phyloP scores from a whole-genome alignment of 2,888 invertebrate genomes.

The Apodemia zela region DNA sequence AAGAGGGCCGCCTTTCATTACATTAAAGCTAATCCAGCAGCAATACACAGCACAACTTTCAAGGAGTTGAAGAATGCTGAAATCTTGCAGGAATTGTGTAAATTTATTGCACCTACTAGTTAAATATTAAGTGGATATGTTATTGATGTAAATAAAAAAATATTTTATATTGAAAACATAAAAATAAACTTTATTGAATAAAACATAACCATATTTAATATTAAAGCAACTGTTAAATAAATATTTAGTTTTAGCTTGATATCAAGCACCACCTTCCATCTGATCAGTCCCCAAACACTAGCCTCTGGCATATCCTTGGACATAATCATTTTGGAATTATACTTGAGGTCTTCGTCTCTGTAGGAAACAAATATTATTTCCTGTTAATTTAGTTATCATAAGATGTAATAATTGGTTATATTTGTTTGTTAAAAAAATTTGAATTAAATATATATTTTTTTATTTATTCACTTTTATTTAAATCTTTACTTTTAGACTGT shows the following conservation, averaged over 20 bases:
- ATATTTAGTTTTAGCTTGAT: constrained; percentile 44
- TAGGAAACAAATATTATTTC: constrained; percentile 60
- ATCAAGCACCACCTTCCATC: constrained; percentile 27
- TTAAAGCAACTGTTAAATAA: constrained; percentile 51
- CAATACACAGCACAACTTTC: constrained; percentile 47
- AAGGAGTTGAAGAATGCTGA: constrained; percentile 54
- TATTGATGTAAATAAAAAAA: constrained; percentile 29
- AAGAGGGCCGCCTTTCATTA: constrained; percentile 55
- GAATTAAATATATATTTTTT: too few species aligned
- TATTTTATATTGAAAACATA: constrained; percentile 65
- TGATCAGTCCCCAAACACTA: constrained; percentile 25
- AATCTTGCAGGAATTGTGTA: constrained; percentile 55
- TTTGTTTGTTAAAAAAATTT: too few species aligned
- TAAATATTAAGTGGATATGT: constrained; percentile 17
- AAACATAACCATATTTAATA: constrained; percentile 53
- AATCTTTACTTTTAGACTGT: not conserved
- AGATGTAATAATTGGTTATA: too few species aligned
- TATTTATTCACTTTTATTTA: too few species aligned
- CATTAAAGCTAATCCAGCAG: constrained; percentile 52
- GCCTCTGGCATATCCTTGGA: constrained; percentile 31
- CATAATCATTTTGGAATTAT: constrained; percentile 73
- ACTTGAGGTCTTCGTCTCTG: constrained; percentile 75
- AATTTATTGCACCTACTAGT: constrained; percentile 41
- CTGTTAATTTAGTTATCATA: constrained; percentile 20
- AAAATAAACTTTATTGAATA: constrained; percentile 75